These are phyloP conservation scores for Anastatus disparis DNA, from an alignment of 1,140 invertebrate genomes.

Conservation along the genomic window DNA sequence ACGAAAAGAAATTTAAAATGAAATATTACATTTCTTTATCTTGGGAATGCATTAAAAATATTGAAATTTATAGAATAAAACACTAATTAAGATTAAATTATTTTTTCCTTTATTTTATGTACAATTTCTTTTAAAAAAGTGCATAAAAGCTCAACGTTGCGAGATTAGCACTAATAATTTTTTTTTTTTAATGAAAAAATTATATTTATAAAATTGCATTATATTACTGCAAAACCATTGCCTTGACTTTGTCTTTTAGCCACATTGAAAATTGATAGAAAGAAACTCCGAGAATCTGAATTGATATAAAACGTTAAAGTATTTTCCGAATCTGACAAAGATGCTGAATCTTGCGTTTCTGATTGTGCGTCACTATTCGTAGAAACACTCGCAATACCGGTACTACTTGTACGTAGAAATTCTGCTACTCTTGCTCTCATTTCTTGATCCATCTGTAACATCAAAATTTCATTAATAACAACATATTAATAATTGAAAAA, in stretches of 20 bases:
- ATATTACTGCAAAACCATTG: conserved; percentile 60
- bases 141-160: not conserved
- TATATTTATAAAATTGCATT: conserved; percentile 44
- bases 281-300: conserved; percentile 64
- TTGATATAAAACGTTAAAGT: conserved; percentile 65
- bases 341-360: conserved; percentile 49
- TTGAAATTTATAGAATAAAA: no score
- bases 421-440: conserved; percentile 68
- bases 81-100: no score
- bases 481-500: no score
- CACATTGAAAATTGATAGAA: conserved; percentile 65
- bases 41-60: no score
- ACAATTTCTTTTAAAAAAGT: conserved; percentile 4
- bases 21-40: no score
- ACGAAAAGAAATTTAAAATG: no score
- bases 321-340: conserved; percentile 51
- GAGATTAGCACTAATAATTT: not conserved
- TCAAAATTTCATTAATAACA: no score
- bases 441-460: conserved; percentile 69
- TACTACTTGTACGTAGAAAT: conserved; percentile 67
- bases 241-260: conserved; percentile 65
- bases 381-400: conserved; percentile 61
- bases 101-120: conserved; percentile 1
- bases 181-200: conserved; percentile 2
- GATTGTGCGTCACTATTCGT: conserved; percentile 59